Evolutionary conservation across 2,888 invertebrate genomes (phyloP), one percentile per base, ranked within the genome.

Genomic region (Drosophila pegasa): DNA sequence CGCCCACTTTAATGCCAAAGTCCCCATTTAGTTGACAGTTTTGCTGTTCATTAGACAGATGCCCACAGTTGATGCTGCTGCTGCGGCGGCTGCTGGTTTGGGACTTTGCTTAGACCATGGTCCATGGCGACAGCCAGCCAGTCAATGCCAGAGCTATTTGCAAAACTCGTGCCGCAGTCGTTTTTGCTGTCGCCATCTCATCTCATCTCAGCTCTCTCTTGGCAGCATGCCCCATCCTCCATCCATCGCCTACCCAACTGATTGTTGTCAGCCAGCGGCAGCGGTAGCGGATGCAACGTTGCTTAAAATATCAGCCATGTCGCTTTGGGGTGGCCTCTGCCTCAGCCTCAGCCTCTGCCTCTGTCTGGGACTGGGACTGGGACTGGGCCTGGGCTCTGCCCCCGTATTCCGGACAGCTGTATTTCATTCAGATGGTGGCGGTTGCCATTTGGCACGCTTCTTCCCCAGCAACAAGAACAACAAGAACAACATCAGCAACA

Each of bases 361-460:
- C 16, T 2, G 33, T 12, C n/a, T 7, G 45, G n/a, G 41, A 14
- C n/a, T n/a, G 35, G n/a, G 37, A 16, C 37, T 33, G 33, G 33
- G n/a, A 0, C 7, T 22, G 41, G 45, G 45, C 16, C 45, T 6
- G 38, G 20, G 35, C 40, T 56, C 41, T 38, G 20, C 16, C 22
- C 12, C 52, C 33, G 33, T 48, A 64, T 56, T 12, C 80, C 68
- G 83, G 77, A 71, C 87, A 86, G 81, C 87, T 83, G 81, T 69
- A 83, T 66, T 76, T 70, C 70, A 76, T 76, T 69, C 60, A 67
- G 77, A 54, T 66, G 67, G 52, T 72, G 63, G 67, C 58, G 73
- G 74, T 69, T 78, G 76, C 71, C 68, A 78, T 87, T 87, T 83
- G 82, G 86, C 88, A 87, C 82, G 86, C 86, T 81, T 76, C 67